A percentile compares a stretch with the other conserved stretches of the same genome.
phyloP scores from a whole-genome alignment of 2,888 invertebrate genomes.

The Lasioglossum leucozonium region DNA sequence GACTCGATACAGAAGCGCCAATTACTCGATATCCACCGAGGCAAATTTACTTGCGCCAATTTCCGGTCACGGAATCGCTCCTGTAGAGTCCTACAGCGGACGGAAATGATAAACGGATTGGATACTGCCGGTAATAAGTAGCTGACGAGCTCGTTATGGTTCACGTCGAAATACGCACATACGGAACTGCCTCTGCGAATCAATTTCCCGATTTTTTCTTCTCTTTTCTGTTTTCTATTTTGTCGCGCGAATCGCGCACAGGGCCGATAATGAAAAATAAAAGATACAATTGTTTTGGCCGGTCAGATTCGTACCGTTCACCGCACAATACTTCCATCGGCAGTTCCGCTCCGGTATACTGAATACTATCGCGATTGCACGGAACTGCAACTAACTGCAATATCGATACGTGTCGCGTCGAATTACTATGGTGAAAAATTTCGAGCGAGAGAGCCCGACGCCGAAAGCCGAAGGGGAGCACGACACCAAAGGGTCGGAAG shows the following conservation, averaged over 20 bases:
- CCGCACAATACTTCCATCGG: background rate
- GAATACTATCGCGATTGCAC: slow-evolving; percentile 5
- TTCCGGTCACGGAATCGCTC: slow-evolving; percentile 54
- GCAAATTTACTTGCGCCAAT: slow-evolving; percentile 64
- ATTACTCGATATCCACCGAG: slow-evolving; percentile 50
- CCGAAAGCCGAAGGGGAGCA: slow-evolving; percentile 1
- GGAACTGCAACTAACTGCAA: slow-evolving; percentile 10
- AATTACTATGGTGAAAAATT: slow-evolving; percentile 36
- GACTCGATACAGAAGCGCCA: slow-evolving; percentile 21
- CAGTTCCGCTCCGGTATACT: background rate
- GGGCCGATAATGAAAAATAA: background rate
- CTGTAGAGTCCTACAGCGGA: slow-evolving; percentile 25
- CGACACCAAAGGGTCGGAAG: slow-evolving; percentile 54
- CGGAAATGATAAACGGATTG: slow-evolving; percentile 54
- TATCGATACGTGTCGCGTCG: slow-evolving; percentile 16
- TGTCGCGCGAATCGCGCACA: background rate
- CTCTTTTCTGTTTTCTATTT: too few relatives aligned
- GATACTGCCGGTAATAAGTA: slow-evolving; percentile 45
- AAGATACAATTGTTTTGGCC: background rate
- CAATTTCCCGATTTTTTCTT: background rate
- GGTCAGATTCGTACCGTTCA: background rate
- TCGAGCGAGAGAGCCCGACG: background rate
- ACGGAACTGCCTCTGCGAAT: slow-evolving; percentile 14
- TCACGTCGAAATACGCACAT: background rate
- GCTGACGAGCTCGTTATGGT: background rate